phyloP scores from a whole-genome alignment of 1,140 invertebrate species.

The Whitmania pigra region DNA sequence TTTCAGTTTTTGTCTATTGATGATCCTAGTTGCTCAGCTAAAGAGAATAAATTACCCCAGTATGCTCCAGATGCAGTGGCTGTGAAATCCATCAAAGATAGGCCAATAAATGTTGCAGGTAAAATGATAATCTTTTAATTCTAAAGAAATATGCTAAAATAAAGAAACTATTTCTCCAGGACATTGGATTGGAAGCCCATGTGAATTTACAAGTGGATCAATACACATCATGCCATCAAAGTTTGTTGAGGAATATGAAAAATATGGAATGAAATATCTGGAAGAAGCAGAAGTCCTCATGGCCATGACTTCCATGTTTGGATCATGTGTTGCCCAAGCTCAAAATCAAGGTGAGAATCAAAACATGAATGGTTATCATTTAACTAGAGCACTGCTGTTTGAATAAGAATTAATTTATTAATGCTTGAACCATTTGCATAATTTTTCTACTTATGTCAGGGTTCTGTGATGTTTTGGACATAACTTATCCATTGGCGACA shows the following conservation, averaged over 20 bases:
- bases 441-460: slow-evolving; percentile 42
- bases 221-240: slow-evolving; percentile 17
- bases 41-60: slow-evolving; percentile 47
- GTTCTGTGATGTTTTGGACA: slow-evolving; percentile 70
- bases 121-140: slow-evolving; percentile 22
- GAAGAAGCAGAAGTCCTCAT: slow-evolving; percentile 53
- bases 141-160: neutral
- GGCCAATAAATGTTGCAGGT: slow-evolving; percentile 62
- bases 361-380: slow-evolving; percentile 14
- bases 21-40: slow-evolving; percentile 48
- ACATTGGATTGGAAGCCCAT: slow-evolving; percentile 62
- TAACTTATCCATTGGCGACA: slow-evolving; percentile 72
- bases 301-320: slow-evolving; percentile 56
- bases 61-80: slow-evolving; percentile 50
- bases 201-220: slow-evolving; percentile 62
- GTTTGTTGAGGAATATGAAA: slow-evolving; percentile 38
- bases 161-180: slow-evolving; percentile 43
- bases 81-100: slow-evolving; percentile 45
- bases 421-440: too few species aligned
- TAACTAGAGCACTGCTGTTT: too few species aligned
- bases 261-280: slow-evolving; percentile 48
- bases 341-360: slow-evolving; percentile 56
- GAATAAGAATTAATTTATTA: too few species aligned
- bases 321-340: slow-evolving; percentile 65
- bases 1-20: slow-evolving; percentile 31